Evolutionary conservation across 2,888 invertebrate genomes (phyloP), one percentile per base, ranked within the genome.

Genomic region (Philonicus albiceps): DNA sequence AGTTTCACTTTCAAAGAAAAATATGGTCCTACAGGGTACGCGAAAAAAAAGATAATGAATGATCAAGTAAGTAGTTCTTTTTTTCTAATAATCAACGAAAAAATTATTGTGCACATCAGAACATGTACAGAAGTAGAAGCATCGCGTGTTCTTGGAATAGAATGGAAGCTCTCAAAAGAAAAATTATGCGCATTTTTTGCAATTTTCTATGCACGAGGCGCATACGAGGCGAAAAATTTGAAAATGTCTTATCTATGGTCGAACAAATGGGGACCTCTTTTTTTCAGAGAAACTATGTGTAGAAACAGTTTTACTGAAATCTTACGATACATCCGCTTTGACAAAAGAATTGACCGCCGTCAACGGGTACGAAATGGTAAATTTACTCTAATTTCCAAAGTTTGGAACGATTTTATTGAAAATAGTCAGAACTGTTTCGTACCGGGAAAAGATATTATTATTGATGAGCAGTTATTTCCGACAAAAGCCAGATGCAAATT

Each of bases 191-290:
- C 74, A 74, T 74, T 74, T 74, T 73, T 73, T 5, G 76, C 4
- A 76, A 73, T 73, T 73, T 31, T 73, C 3, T 43, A 43, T 64
- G n/a, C 64, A 74, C 53, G 80, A 8, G 49, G 80, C 6, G 53
- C 80, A 27, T 80, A 80, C 53, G 53, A 80, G 30, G 80, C 80
- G 1, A 80, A 22, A 31, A 80, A 53, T 53, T 80, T 80, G 80
- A 80, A 53, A 4, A 19, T 80, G n/a, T 80, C 80, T 7, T 80
- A 53, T 80, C 27, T 80, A 80, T 80, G 49, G 80, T 49, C 53
- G 3, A 27, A 80, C 49, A 53, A 80, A 80, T 80, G 53, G 31
- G 80, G 80, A 80, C 22, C 30, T n/a, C 49, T 11, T 80, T 80
- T 2, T 80, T 80, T 80, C 27, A 30, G 53, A 80, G 0, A 80